Conservation (phyloP, 2,113 vertebrate species). For the Microcebus griseorufus region DNA sequence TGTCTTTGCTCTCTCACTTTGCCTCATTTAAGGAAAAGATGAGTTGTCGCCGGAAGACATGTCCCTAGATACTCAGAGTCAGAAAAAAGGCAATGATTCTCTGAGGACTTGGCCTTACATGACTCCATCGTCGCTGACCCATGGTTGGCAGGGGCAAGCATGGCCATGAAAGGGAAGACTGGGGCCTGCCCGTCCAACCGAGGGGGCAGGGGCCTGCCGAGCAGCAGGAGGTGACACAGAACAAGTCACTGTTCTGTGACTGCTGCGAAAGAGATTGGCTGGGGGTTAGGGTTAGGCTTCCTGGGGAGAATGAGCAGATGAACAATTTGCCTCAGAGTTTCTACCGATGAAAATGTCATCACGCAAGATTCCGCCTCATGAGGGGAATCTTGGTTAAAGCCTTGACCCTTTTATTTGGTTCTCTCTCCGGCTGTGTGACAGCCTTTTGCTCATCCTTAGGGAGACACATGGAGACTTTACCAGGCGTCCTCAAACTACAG, state of each 20-base stretch:
- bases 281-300: not conserved
- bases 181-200: not conserved
- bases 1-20: not conserved
- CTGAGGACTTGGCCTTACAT: slow-evolving; percentile 3
- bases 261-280: slow-evolving; percentile 48
- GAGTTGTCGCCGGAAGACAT: not conserved
- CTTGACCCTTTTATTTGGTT: not conserved
- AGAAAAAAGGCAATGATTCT: not conserved
- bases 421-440: not conserved
- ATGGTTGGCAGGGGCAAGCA: not conserved
- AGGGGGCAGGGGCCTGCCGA: not conserved
- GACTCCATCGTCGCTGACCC: not conserved
- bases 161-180: not conserved
- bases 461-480: not conserved
- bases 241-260: not conserved
- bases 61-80: not conserved
- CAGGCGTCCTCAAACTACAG: no score
- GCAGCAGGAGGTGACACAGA: not conserved
- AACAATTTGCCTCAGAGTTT: not conserved
- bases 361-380: not conserved
- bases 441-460: not conserved
- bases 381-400: not conserved
- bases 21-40: slow-evolving; percentile 38
- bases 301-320: not conserved
- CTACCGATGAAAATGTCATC: not conserved